phyloP scores from a whole-genome alignment of 2,888 invertebrate species.

The Rhagonycha fulva region DNA sequence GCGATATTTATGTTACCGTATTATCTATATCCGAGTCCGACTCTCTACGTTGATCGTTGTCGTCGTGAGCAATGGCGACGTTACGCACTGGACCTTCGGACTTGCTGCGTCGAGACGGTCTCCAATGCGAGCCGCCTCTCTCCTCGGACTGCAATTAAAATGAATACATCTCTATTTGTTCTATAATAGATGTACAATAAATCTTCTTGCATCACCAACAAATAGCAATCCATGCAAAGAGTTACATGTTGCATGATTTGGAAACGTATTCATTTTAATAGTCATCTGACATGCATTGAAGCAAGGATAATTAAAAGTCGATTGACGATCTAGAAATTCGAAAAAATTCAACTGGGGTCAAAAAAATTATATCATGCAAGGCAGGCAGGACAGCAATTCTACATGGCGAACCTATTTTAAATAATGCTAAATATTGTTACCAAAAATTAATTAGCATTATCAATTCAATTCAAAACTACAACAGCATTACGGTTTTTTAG shows the following conservation, averaged over 20 bases:
- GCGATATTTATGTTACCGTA: conserved; percentile 46
- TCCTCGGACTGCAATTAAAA: conserved; percentile 69
- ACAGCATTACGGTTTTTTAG: conserved; percentile 21
- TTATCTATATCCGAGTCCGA: conserved; percentile 54
- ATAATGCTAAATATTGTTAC: background rate
- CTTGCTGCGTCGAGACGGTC: conserved; percentile 76
- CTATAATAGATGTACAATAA: conserved; percentile 22
- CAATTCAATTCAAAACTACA: conserved; percentile 22
- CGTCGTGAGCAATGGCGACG: conserved; percentile 45
- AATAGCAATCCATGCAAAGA: conserved; percentile 33
- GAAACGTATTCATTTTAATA: conserved; percentile 55
- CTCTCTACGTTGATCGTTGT: conserved; percentile 52
- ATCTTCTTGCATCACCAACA: conserved; percentile 25
- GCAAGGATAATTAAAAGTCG: conserved; percentile 29
- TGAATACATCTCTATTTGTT: conserved; percentile 53
- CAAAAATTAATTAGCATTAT: background rate
- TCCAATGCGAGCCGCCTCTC: conserved; percentile 60
- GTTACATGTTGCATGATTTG: conserved; percentile 36
- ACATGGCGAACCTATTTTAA: conserved; percentile 29
- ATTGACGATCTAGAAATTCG: conserved; percentile 23
- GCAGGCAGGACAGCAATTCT: conserved; percentile 40
- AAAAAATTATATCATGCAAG: conserved; percentile 34
- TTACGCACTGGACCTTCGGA: conserved; percentile 70
- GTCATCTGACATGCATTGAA: conserved; percentile 41
- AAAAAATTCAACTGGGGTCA: conserved; percentile 22